Base-by-base conservation (phyloP, 2,888 invertebrate species). In the Gibbula magus region DNA sequence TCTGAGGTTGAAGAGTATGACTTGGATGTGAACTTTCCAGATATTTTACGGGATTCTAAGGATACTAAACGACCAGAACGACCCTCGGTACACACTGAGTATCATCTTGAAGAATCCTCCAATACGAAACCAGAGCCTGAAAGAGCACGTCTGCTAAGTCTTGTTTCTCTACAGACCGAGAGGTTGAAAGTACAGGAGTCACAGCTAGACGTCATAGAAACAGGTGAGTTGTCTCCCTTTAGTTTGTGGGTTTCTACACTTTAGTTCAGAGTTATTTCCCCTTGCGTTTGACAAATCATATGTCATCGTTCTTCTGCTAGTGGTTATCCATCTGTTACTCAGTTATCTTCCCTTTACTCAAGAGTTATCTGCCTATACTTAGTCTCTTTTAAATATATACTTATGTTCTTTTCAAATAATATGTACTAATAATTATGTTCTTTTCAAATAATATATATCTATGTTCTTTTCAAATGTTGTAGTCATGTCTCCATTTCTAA, bases 101-200 rank as follows among this genome's bases (percentile, higher is more conserved):
- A 84, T 22, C 39, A 75, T 20, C 73, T 81, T n/a, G 80, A 84
- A 10, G 66, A 79, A 22, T 51, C 56, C 32, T 76, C 75, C 16
- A 76, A 82, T 54, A 78, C 77, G 16, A 75, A 80, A 20, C 75
- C 84, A 0, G 86, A 88, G 66, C 78, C 82, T 16, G 88, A 89
- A 67, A 79, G 86, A 22, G 82, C 84, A 29, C 85, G 85, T 93
- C 94, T 98, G 83, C 95, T 98, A 82, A 96, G 96, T 81, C 94
- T 98, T 88, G 97, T 98, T 81, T 97, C 97, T 93, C 96, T 96
- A 92, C 98, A 98, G 93, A 94, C 97, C 83, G 98, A 98, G 91
- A 97, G 97, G 92, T 94, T 98, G 81, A 96, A 96, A 78, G 95
- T 95, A 88, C 98, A 98, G 91, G 97, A 98, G 93, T 96, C 96